Evolutionary conservation across 2,113 vertebrate species (phyloP).

Genomic region (Ophthalmolycus amberensis): DNA sequence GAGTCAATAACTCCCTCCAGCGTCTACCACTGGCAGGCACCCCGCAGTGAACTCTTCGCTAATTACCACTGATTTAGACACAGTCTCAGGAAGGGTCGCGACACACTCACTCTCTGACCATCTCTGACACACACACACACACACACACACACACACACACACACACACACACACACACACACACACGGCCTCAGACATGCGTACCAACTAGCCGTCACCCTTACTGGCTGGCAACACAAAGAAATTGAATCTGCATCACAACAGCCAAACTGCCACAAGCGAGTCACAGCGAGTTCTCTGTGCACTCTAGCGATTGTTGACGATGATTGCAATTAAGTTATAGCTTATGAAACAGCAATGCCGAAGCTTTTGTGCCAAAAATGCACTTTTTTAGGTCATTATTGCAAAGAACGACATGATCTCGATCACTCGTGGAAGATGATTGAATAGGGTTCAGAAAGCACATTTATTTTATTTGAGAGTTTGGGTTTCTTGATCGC

Average conservation of each 20-base stretch:
- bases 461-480: too few species aligned
- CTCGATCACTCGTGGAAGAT: constrained; percentile 1
- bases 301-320: not conserved
- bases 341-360: constrained; percentile 10
- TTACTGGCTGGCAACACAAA: constrained; percentile 44
- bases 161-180: constrained; percentile 10
- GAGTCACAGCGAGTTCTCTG: not conserved
- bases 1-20: constrained; percentile 83
- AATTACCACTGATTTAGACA: constrained; percentile 83
- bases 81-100: constrained; percentile 75
- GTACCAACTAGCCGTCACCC: constrained; percentile 55
- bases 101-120: constrained; percentile 65
- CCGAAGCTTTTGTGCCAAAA: not conserved
- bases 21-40: constrained; percentile 78
- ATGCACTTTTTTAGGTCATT: not conserved
- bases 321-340: not conserved
- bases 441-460: constrained; percentile 13
- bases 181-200: constrained; percentile 45
- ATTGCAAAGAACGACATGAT: constrained; percentile 16
- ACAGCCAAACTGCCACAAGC: not conserved
- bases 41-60: constrained; percentile 78
- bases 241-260: constrained; percentile 39
- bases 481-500: constrained; percentile 1
- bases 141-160: constrained; percentile 23
- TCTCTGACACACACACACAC: constrained; percentile 52